Percentiles rank a stretch among this genome's conserved stretches.
phyloP scores from a whole-genome alignment of 2,113 vertebrate species.

The Hiodon tergisus region DNA sequence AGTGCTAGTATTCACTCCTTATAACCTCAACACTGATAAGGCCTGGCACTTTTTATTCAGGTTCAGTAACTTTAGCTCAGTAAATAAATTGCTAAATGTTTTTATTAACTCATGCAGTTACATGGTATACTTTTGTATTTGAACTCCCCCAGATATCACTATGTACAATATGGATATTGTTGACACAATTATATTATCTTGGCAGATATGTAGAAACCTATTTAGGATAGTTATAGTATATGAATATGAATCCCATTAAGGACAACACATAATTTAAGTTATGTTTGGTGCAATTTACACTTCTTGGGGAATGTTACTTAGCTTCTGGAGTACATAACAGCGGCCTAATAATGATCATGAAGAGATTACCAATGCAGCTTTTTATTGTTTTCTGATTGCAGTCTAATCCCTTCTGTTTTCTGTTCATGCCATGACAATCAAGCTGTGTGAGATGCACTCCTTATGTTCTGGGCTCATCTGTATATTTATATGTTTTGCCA shows the following conservation, averaged over 20 bases:
- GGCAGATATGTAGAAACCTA: neutral
- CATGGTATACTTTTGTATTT: too few relatives aligned
- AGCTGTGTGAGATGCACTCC: slow-evolving; percentile 24
- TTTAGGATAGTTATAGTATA: too few relatives aligned
- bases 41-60: neutral
- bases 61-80: neutral
- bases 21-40: neutral
- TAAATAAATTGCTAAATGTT: neutral
- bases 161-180: neutral
- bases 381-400: neutral
- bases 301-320: too few relatives aligned
- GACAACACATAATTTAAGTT: too few relatives aligned
- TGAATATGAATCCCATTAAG: too few relatives aligned
- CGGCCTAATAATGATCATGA: too few relatives aligned
- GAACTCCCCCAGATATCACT: neutral
- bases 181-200: neutral
- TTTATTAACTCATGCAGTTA: too few relatives aligned
- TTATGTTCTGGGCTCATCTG: slow-evolving; percentile 16
- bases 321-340: too few relatives aligned
- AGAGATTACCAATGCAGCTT: neutral
- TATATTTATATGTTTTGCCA: slow-evolving; percentile 15
- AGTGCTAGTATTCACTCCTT: neutral
- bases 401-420: slow-evolving; percentile 8
- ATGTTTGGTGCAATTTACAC: too few relatives aligned
- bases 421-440: slow-evolving; percentile 44